phyloP scores from a whole-genome alignment of 2,113 vertebrate species.

The Turnix velox region DNA sequence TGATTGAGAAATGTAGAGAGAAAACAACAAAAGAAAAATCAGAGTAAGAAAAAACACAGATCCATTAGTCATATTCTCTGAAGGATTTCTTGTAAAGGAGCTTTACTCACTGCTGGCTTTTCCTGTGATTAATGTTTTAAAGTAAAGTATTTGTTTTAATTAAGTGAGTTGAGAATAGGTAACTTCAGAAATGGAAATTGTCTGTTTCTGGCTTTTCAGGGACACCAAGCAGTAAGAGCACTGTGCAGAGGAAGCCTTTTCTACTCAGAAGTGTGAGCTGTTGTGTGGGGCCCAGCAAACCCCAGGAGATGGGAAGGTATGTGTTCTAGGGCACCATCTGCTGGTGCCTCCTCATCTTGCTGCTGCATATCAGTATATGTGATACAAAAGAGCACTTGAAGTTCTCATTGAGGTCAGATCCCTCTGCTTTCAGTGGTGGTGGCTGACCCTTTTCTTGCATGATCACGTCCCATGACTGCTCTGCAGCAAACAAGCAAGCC shows the following conservation, averaged over 20 bases:
- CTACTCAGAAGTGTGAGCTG: background rate
- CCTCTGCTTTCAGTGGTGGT: background rate
- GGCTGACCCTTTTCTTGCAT: background rate
- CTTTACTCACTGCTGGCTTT: conserved; percentile 38
- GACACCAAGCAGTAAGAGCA: background rate
- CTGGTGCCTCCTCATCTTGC: background rate
- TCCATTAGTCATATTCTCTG: conserved; percentile 69
- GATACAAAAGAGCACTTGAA: background rate
- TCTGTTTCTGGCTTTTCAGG: background rate
- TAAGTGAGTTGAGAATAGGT: background rate
- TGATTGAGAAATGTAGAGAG: conserved; percentile 50
- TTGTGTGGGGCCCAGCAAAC: background rate
- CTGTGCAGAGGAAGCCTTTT: background rate
- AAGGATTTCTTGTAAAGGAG: conserved; percentile 69
- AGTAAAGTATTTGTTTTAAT: background rate
- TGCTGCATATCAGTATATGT: background rate
- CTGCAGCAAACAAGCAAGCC: background rate
- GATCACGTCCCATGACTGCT: background rate
- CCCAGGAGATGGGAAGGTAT: background rate
- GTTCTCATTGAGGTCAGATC: background rate
- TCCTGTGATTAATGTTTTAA: background rate
- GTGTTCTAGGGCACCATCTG: conserved; percentile 1
- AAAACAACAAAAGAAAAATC: conserved; percentile 56
- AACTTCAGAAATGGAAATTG: background rate
- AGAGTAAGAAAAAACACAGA: conserved; percentile 64